Evolutionary conservation across 2,888 invertebrate genomes (phyloP).

Genomic region (Salticus scenicus): DNA sequence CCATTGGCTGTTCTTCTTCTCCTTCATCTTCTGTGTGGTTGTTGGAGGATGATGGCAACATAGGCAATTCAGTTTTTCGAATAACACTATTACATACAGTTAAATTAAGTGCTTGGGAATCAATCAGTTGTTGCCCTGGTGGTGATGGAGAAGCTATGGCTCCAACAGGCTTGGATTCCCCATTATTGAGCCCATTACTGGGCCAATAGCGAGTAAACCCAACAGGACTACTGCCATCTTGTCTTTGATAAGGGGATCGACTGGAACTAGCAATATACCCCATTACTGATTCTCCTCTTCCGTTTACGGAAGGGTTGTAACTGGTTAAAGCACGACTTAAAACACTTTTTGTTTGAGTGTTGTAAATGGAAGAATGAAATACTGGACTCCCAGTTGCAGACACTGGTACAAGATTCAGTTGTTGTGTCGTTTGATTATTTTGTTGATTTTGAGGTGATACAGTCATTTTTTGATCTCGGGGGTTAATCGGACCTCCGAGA

Average conservation of each 20-base stretch:
- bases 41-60: constrained; percentile 33
- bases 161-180: constrained; percentile 27
- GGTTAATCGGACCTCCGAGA: constrained; percentile 31
- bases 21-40: constrained; percentile 41
- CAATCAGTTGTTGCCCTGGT: constrained; percentile 35
- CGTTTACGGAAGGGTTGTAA: constrained; percentile 28
- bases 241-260: constrained; percentile 20
- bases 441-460: too few relatives aligned
- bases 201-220: constrained; percentile 54
- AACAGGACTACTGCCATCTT: constrained; percentile 38
- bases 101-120: constrained; percentile 67
- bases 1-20: constrained; percentile 79
- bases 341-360: constrained; percentile 30
- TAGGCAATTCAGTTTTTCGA: constrained; percentile 16
- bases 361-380: constrained; percentile 18
- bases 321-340: constrained; percentile 18
- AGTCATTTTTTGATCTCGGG: constrained; percentile 26
- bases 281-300: constrained; percentile 38
- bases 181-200: constrained; percentile 27
- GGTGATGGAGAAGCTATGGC: constrained; percentile 33
- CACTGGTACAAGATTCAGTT: not conserved
- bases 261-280: constrained; percentile 37
- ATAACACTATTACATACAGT: constrained; percentile 39
- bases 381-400: not conserved
- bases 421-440: too few relatives aligned